Percentiles rank a stretch among this genome's conserved stretches.
Evolutionary conservation across 2,797 vertebrate species (phyloP).

Genomic region (Gobio occitaniae): DNA sequence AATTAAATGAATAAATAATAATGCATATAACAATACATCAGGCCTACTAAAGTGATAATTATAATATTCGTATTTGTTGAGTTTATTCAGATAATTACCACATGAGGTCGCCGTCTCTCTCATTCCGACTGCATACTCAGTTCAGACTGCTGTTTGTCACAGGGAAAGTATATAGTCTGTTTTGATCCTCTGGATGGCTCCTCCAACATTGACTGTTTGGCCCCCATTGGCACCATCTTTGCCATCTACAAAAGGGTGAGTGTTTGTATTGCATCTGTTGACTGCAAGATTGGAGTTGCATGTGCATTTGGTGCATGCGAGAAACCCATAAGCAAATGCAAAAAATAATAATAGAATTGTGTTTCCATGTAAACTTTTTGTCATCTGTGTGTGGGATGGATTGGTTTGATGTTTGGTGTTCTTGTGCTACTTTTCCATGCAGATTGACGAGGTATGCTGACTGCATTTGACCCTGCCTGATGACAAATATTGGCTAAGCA

Average conservation of each 20-base stretch:
- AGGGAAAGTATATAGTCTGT: conserved; percentile 97
- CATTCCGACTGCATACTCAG: neutral
- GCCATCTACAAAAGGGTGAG: conserved; percentile 94
- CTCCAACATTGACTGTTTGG: conserved; percentile 97
- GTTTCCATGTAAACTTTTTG: neutral
- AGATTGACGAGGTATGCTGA: conserved; percentile 63
- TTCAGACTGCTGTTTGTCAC: conserved; percentile 33
- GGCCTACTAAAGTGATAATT: too few species aligned
- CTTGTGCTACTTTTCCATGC: conserved; percentile 52
- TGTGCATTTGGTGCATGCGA: neutral
- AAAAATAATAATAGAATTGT: neutral
- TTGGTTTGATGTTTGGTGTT: conserved; percentile 32
- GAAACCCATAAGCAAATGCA: neutral
- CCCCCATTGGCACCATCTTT: conserved; percentile 96
- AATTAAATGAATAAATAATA: too few species aligned
- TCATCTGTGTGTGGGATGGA: neutral
- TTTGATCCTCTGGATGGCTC: conserved; percentile 98
- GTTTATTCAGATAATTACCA: neutral
- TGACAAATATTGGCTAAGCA: conserved; percentile 47
- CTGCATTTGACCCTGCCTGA: conserved; percentile 43
- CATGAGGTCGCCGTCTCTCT: neutral
- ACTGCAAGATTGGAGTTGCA: neutral
- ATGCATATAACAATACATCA: too few species aligned
- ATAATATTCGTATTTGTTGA: neutral
- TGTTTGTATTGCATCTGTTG: neutral